phyloP scores from a whole-genome alignment of 2,888 invertebrate genomes.

The Mayetiola destructor region DNA sequence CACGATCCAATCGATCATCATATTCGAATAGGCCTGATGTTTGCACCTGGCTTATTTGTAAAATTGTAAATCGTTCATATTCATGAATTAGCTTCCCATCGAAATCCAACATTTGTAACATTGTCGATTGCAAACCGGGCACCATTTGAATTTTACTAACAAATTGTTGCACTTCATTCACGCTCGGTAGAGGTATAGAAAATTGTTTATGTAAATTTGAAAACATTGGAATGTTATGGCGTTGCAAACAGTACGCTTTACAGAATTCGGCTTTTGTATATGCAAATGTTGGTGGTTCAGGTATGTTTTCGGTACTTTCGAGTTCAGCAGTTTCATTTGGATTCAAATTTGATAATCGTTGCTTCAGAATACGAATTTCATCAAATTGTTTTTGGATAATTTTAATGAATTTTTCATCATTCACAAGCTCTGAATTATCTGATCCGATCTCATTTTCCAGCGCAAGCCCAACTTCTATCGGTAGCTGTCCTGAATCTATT shows the following conservation, averaged over 20 bases:
- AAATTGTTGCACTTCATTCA: neutral
- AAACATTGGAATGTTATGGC: conserved; percentile 5
- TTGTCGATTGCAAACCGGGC: conserved; percentile 11
- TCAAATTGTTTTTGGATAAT: too few relatives aligned
- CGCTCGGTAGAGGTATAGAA: conserved; percentile 2
- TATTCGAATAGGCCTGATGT: conserved; percentile 4
- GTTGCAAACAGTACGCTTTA: conserved; percentile 11
- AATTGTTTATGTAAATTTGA: conserved; percentile 3
- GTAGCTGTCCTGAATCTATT: too few relatives aligned
- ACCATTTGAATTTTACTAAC: neutral
- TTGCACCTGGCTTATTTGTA: conserved; percentile 9
- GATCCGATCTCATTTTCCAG: too few relatives aligned
- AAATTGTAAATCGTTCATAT: conserved; percentile 1
- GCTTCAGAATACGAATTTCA: conserved; percentile 6
- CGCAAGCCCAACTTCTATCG: too few relatives aligned
- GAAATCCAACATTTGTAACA: conserved; percentile 11
- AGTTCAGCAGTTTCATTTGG: neutral
- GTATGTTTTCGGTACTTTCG: neutral
- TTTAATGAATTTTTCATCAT: too few relatives aligned
- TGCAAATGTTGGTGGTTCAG: too few relatives aligned
- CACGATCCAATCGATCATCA: conserved; percentile 13
- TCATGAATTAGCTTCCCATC: conserved; percentile 2
- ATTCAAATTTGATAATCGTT: conserved; percentile 6
- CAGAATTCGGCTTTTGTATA: conserved; percentile 2
- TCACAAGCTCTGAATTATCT: too few relatives aligned